phyloP scores from a whole-genome alignment of 2,888 invertebrate species.

The Rapana venosa region DNA sequence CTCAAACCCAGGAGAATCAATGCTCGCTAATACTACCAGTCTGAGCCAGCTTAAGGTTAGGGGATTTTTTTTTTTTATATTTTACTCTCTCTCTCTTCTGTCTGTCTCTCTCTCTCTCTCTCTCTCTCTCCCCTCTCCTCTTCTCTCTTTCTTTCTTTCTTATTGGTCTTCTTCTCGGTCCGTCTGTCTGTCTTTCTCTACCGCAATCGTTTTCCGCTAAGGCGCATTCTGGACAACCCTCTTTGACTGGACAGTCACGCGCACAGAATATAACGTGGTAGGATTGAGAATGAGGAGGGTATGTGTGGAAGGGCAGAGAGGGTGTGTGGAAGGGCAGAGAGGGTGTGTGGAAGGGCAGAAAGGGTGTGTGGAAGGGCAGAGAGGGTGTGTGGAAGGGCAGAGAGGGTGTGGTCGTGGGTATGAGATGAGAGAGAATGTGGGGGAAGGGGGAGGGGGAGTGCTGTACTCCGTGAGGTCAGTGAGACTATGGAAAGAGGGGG shows the following conservation, averaged over 20 bases:
- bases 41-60: no score
- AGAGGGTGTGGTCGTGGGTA: not conserved
- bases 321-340: no score
- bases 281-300: not conserved
- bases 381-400: no score
- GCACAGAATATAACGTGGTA: not conserved
- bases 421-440: not conserved
- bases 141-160: not conserved
- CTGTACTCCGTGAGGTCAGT: not conserved
- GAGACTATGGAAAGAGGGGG: no score
- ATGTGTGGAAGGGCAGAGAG: no score
- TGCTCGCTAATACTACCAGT: no score
- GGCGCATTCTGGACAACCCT: not conserved
- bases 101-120: not conserved
- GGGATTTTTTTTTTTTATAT: no score
- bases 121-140: not conserved
- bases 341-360: not conserved
- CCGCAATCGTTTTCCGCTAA: not conserved
- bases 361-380: not conserved
- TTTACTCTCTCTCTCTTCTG: not conserved
- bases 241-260: not conserved
- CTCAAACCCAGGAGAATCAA: no score
- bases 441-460: not conserved
- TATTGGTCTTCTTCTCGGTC: not conserved
- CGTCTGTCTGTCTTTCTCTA: not conserved